Base-by-base conservation (phyloP, 2,888 invertebrate genomes). In the Ellobium chinense region DNA sequence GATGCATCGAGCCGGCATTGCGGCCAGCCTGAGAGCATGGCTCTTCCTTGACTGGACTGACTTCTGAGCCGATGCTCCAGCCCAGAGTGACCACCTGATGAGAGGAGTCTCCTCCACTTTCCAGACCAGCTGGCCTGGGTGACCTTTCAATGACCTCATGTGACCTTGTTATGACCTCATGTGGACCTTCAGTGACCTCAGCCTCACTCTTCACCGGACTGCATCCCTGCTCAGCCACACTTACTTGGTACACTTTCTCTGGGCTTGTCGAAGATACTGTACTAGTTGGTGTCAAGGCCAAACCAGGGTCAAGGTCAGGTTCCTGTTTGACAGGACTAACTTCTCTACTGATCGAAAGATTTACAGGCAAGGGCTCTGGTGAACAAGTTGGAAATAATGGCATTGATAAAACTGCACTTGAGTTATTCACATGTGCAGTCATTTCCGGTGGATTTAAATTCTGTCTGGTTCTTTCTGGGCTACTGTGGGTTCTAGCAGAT, bases 281-380 rank as follows among this genome's bases (percentile, higher is more conserved):
- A n/a, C 5, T 60, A 60, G 27, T 5, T n/a, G 60, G 60, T 4
- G 31, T 31, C 29, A 7, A 12, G 65, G 31, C 5, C 29, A 29
- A 12, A 65, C 12, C 60, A 18, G 27, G 60, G 65, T 65, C 65
- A 65, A 65, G 65, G 65, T 9, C 60, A 60, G 60, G 60, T 24
- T 60, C 60, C n/a, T 60, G 60, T 24, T 60, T 60, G 60, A 60
- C n/a, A 5, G 60, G 60, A 24, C 60, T 60, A n/a, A 60, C 7
- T 24, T n/a, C 60, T n/a, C 12, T n/a, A n/a, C 14, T 7, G 27
- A 60, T 14, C 7, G 60, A 60, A 21, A 60, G n/a, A 60, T 5
- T n/a, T 21, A 60, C 9, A 60, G 60, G 60, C 60, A 60, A n/a
- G 14, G 60, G 27, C n/a, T n/a, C n/a, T n/a, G n/a, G n/a, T n/a